phyloP scores from a whole-genome alignment of 1,140 invertebrate genomes.

The Thaumatotibia leucotreta region DNA sequence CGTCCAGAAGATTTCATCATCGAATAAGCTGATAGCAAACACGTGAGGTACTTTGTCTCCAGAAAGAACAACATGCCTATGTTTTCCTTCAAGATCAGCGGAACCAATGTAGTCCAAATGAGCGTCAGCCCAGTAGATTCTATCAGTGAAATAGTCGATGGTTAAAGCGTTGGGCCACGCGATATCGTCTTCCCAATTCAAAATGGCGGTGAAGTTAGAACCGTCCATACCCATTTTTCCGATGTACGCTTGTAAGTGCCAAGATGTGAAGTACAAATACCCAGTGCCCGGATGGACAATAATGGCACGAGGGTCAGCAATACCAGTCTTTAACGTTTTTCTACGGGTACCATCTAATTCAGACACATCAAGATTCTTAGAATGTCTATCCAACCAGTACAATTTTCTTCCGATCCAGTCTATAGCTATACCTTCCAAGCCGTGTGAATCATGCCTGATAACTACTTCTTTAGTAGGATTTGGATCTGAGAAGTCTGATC shows the following conservation, averaged over 20 bases:
- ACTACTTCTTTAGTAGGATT: constrained; percentile 85
- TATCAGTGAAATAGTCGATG: constrained; percentile 97
- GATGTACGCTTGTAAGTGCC: constrained; percentile 97
- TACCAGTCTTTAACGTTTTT: constrained; percentile 90
- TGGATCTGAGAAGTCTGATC: constrained; percentile 78
- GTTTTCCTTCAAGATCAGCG: constrained; percentile 91
- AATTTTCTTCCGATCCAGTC: constrained; percentile 98
- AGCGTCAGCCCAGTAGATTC: constrained; percentile 98
- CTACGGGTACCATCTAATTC: constrained; percentile 95
- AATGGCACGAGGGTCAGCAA: constrained; percentile 95
- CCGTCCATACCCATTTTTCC: constrained; percentile 99
- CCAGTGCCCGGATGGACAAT: constrained; percentile 96
- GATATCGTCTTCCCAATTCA: constrained; percentile 95
- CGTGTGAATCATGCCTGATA: constrained; percentile 94
- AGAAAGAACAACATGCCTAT: constrained; percentile 88
- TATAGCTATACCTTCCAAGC: constrained; percentile 96
- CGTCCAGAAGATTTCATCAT: constrained; percentile 97
- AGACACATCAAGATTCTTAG: constrained; percentile 94
- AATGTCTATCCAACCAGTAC: constrained; percentile 98
- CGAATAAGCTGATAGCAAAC: constrained; percentile 95
- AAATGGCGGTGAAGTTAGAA: constrained; percentile 90
- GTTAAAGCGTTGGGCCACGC: constrained; percentile 99
- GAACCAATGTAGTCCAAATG: constrained; percentile 99
- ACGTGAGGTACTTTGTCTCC: constrained; percentile 93
- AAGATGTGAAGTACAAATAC: constrained; percentile 96